These are phyloP conservation scores for Trichogramma evanescens DNA, from an alignment of 2,888 invertebrate genomes.

Conservation along the genomic window DNA sequence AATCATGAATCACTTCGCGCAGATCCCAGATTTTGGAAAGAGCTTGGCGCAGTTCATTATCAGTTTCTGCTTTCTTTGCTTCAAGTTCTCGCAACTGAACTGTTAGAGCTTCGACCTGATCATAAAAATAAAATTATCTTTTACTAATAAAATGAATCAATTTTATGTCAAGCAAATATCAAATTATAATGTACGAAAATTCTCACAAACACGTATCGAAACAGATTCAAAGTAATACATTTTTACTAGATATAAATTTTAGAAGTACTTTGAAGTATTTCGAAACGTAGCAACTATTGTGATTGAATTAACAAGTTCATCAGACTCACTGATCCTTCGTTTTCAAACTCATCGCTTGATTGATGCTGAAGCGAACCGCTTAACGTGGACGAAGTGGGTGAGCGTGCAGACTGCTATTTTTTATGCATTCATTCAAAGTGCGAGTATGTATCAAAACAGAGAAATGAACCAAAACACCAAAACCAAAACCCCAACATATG, in stretches of 20 bases:
- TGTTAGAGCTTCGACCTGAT: constrained; percentile 72
- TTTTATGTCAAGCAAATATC: no score
- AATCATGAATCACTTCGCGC: constrained; percentile 68
- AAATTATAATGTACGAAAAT: no score
- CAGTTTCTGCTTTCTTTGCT: constrained; percentile 57
- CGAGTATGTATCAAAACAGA: constrained; percentile 18
- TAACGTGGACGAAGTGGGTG: constrained; percentile 36
- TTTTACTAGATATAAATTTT: no score
- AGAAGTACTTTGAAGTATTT: no score
- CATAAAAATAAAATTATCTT: no score
- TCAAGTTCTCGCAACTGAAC: constrained; percentile 67
- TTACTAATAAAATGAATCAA: neutral
- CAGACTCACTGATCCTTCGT: constrained; percentile 39
- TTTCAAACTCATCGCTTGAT: constrained; percentile 29
- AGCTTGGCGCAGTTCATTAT: constrained; percentile 67
- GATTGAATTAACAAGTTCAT: constrained; percentile 1
- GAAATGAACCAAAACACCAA: constrained; percentile 35
- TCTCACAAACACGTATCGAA: no score
- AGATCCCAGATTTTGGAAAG: constrained; percentile 68
- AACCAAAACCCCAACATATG: constrained; percentile 46
- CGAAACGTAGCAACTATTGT: neutral
- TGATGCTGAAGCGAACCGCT: constrained; percentile 33
- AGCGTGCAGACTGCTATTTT: constrained; percentile 39
- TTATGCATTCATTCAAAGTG: constrained; percentile 22
- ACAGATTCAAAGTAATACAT: no score